A percentile compares a stretch with the other conserved stretches of the same genome.
phyloP scores from a whole-genome alignment of 2,797 vertebrate genomes.

The Etheostoma nigrum region DNA sequence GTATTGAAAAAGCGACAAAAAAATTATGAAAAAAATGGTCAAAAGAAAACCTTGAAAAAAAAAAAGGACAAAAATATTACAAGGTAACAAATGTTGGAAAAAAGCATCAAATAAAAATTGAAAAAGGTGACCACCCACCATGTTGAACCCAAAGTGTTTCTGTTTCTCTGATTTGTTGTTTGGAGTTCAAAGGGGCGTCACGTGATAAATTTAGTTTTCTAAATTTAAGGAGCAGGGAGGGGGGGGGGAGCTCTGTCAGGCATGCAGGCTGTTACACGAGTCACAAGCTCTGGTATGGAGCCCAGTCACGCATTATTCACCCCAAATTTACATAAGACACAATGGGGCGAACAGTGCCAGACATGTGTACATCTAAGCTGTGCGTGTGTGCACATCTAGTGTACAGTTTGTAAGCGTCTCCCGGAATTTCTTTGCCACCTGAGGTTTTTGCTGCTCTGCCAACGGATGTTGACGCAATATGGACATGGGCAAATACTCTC shows the following conservation, averaged over 20 bases:
- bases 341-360: conserved; percentile 38
- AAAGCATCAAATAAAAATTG: no score
- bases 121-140: no score
- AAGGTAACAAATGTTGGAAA: no score
- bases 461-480: conserved; percentile 17
- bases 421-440: conserved; percentile 20
- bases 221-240: conserved; percentile 14
- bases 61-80: no score
- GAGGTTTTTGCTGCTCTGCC: conserved; percentile 33
- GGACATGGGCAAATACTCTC: conserved; percentile 18
- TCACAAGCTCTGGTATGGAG: conserved; percentile 23
- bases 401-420: not conserved
- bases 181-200: not conserved
- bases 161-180: conserved; percentile 4
- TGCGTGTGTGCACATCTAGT: not conserved
- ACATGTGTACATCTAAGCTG: not conserved
- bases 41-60: no score
- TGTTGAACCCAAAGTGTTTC: not conserved
- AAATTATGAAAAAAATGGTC: no score
- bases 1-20: no score
- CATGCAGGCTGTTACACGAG: conserved; percentile 27
- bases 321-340: conserved; percentile 60
- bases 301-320: conserved; percentile 58
- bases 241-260: conserved; percentile 15
- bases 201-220: conserved; percentile 5